Evolutionary conservation across 2,113 vertebrate species (phyloP).

Genomic region (Eclectus roratus): DNA sequence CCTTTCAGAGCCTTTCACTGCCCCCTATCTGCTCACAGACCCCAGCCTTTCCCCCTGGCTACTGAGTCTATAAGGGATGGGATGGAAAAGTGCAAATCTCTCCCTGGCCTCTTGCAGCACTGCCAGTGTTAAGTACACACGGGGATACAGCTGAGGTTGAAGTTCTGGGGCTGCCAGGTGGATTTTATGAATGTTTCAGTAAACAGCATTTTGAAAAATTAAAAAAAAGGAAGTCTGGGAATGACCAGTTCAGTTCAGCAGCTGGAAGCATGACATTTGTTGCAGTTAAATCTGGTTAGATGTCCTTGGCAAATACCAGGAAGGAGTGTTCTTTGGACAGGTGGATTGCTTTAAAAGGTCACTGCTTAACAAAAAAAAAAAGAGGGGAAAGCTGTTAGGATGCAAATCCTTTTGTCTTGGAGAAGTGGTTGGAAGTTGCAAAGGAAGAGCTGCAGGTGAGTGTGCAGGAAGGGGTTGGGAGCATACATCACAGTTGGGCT

Average conservation of each 20-base stretch:
- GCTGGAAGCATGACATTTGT: background rate
- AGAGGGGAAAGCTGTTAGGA: background rate
- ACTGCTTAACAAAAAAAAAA: background rate
- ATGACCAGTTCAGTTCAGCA: accelerated
- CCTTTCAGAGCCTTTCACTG: background rate
- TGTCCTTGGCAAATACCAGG: background rate
- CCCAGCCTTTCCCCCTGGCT: background rate
- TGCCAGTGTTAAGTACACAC: background rate
- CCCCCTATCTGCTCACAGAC: accelerated
- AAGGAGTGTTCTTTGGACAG: background rate
- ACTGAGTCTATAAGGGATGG: background rate
- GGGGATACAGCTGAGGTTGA: background rate
- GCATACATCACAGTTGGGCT: accelerated
- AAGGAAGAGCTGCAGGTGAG: background rate
- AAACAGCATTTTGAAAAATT: background rate
- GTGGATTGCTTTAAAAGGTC: background rate
- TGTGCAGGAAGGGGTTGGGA: background rate
- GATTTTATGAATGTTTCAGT: background rate
- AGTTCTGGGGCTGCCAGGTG: background rate
- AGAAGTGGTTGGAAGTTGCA: background rate
- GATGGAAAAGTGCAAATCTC: background rate
- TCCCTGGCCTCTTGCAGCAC: background rate
- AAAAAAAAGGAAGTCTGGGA: background rate
- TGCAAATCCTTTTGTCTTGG: background rate
- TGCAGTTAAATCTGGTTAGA: slow-evolving; percentile 1